These are phyloP conservation scores for Oryzias woworae DNA, from an alignment of 2,113 vertebrate genomes.

Conservation along the genomic window DNA sequence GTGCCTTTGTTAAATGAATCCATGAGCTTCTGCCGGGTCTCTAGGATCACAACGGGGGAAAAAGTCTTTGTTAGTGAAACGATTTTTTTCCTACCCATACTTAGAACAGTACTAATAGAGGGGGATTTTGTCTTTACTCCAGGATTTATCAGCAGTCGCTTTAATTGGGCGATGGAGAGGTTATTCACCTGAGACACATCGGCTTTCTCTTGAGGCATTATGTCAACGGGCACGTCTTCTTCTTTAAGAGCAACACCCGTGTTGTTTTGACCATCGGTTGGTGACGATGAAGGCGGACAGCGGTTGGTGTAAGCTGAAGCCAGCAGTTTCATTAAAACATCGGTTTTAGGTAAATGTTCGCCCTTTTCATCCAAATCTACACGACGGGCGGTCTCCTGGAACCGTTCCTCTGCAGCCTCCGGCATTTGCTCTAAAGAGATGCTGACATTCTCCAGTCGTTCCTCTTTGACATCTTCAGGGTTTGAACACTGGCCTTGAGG, in stretches of 20 bases:
- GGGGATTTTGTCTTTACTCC: slow-evolving; percentile 59
- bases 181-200: slow-evolving; percentile 25
- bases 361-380: slow-evolving; percentile 9
- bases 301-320: slow-evolving; percentile 72
- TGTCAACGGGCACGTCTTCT: slow-evolving; percentile 61
- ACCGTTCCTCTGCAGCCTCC: slow-evolving; percentile 22
- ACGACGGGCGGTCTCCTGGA: slow-evolving; percentile 12
- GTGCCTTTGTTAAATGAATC: slow-evolving; percentile 46
- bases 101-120: slow-evolving; percentile 59
- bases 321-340: slow-evolving; percentile 71
- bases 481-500: slow-evolving; percentile 27
- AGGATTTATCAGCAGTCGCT: slow-evolving; percentile 55
- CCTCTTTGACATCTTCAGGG: slow-evolving; percentile 18
- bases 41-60: slow-evolving; percentile 80
- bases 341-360: slow-evolving; percentile 39
- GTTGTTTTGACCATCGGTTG: slow-evolving; percentile 14
- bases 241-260: slow-evolving; percentile 50
- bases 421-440: slow-evolving; percentile 9
- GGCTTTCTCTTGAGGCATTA: slow-evolving; percentile 30
- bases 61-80: slow-evolving; percentile 72
- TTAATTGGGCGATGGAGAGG: slow-evolving; percentile 58
- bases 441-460: slow-evolving; percentile 25
- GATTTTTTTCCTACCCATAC: slow-evolving; percentile 60
- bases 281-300: slow-evolving; percentile 27
- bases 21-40: slow-evolving; percentile 76